phyloP scores from a whole-genome alignment of 2,888 invertebrate species.

The Antheraea assamensis region DNA sequence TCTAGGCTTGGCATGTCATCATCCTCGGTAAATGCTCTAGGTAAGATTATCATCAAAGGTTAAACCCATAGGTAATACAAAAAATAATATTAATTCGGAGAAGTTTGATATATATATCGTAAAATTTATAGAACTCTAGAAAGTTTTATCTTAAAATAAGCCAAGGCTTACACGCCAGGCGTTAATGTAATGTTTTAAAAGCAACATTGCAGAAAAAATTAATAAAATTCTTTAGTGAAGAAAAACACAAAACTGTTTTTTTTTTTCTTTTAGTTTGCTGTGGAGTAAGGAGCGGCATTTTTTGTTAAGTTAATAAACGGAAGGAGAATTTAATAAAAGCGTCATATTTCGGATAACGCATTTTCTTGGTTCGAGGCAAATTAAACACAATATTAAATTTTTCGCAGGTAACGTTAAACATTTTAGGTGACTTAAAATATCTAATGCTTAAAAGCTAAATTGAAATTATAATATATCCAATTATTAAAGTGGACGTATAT shows the following conservation, averaged over 20 bases:
- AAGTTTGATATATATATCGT: neutral
- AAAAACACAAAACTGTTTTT: slow-evolving; percentile 63
- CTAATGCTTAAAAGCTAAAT: neutral
- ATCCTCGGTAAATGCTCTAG: neutral
- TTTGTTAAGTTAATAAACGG: slow-evolving; percentile 67
- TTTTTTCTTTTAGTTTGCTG: slow-evolving; percentile 55
- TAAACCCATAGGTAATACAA: neutral
- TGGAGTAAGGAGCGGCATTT: slow-evolving; percentile 61
- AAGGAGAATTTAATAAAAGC: slow-evolving; percentile 78
- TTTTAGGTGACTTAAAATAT: slow-evolving; percentile 16
- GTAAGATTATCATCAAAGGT: neutral
- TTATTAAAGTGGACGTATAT: too few relatives aligned
- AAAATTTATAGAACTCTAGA: slow-evolving; percentile 22
- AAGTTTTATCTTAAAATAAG: slow-evolving; percentile 27
- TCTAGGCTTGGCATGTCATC: neutral
- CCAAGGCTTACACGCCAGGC: slow-evolving; percentile 38
- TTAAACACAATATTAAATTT: slow-evolving; percentile 23
- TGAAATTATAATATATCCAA: too few relatives aligned
- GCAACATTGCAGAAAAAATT: slow-evolving; percentile 64
- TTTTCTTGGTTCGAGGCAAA: slow-evolving; percentile 25
- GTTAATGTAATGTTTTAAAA: slow-evolving; percentile 60
- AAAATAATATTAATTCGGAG: neutral
- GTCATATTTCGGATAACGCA: slow-evolving; percentile 61
- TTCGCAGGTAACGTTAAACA: neutral
- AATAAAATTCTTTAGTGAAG: slow-evolving; percentile 72